phyloP scores from a whole-genome alignment of 2,888 invertebrate genomes.

The Neria commutata region DNA sequence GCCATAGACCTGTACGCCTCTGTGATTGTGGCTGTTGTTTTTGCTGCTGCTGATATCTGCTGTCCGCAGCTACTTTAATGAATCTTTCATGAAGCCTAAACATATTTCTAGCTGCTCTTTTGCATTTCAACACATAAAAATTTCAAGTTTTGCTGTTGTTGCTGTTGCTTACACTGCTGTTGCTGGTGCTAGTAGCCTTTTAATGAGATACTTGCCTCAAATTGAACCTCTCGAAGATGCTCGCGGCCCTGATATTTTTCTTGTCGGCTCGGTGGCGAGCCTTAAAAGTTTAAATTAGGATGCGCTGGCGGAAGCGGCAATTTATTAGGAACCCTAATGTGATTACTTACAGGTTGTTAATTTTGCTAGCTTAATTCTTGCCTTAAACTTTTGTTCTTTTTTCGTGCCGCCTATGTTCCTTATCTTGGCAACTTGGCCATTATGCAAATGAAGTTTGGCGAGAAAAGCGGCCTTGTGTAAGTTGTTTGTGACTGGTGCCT shows the following conservation, averaged over 20 bases:
- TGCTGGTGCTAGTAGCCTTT: conserved; percentile 43
- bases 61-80: conserved; percentile 28
- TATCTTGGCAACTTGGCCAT: conserved; percentile 10
- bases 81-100: conserved; percentile 41
- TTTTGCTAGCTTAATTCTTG: conserved; percentile 40
- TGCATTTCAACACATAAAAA: background rate
- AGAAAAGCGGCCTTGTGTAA: background rate
- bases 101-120: conserved; percentile 1
- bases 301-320: conserved; percentile 26
- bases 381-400: conserved; percentile 30
- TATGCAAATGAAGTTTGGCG: conserved; percentile 4
- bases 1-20: no score
- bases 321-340: conserved; percentile 42
- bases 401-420: background rate
- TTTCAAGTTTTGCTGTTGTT: conserved; percentile 8
- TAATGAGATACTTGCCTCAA: conserved; percentile 46
- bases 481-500: background rate
- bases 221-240: conserved; percentile 26
- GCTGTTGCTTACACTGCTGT: conserved; percentile 38
- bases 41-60: conserved; percentile 12
- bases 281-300: conserved; percentile 40
- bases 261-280: conserved; percentile 11
- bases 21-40: conserved; percentile 21
- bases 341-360: conserved; percentile 47
- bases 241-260: conserved; percentile 17